Evolutionary conservation across 2,113 vertebrate genomes (phyloP).

Genomic region (Geococcyx californianus): DNA sequence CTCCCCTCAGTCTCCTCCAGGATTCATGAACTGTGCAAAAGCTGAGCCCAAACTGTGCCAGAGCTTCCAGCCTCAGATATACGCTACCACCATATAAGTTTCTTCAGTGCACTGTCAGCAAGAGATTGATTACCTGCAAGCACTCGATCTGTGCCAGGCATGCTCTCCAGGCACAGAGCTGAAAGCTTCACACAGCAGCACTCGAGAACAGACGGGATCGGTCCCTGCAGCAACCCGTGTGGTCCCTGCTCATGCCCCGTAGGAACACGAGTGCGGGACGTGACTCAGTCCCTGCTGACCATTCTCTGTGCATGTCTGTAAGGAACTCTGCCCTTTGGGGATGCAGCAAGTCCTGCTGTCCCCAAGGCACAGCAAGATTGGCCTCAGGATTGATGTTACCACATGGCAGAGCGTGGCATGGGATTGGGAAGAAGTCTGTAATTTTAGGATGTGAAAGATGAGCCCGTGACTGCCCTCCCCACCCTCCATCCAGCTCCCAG

Average conservation of each 20-base stretch:
- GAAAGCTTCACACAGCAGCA: neutral
- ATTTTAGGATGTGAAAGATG: neutral
- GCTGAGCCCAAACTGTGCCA: neutral
- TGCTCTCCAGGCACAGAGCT: neutral
- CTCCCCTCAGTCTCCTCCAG: too few species aligned
- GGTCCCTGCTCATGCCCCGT: neutral
- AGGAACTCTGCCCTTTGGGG: neutral
- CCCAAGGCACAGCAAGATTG: neutral
- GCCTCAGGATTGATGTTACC: neutral
- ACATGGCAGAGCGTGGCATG: fast-evolving
- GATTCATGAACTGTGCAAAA: neutral
- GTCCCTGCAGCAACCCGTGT: neutral
- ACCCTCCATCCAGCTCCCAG: neutral
- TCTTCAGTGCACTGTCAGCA: neutral
- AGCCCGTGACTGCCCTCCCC: fast-evolving
- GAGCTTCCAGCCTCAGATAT: neutral
- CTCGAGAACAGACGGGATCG: neutral
- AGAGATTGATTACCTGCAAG: neutral
- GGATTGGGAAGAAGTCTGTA: neutral
- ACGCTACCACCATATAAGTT: neutral
- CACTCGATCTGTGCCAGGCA: neutral
- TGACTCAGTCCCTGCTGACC: neutral
- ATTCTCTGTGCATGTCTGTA: fast-evolving
- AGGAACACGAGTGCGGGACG: neutral
- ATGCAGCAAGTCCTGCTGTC: neutral